phyloP scores from a whole-genome alignment of 2,888 invertebrate species.

The Mythimna albipuncta region DNA sequence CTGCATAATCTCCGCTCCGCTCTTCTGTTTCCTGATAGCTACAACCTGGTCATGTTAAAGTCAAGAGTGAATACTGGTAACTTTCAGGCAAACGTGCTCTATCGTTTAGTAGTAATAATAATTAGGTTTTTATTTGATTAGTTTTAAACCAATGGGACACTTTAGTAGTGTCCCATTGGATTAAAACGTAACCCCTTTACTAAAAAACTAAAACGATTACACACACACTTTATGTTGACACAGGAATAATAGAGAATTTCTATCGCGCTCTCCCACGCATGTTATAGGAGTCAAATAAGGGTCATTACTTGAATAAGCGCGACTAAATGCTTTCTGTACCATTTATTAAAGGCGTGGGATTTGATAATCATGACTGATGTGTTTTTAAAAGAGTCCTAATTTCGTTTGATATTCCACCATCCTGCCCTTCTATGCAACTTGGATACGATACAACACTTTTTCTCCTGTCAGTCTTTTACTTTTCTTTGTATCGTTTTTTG shows the following conservation, averaged over 20 bases:
- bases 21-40: too few species aligned
- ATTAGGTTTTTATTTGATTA: neutral
- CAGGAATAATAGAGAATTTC: constrained; percentile 22
- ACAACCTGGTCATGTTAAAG: too few species aligned
- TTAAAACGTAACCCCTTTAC: neutral
- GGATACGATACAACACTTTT: neutral
- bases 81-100: too few species aligned
- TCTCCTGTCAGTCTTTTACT: neutral
- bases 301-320: constrained; percentile 44
- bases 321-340: constrained; percentile 43
- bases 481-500: neutral
- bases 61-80: too few species aligned
- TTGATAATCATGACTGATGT: constrained; percentile 31
- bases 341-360: constrained; percentile 25
- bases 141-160: too few species aligned
- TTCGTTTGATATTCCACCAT: neutral
- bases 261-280: constrained; percentile 28
- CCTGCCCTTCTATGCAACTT: neutral
- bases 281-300: constrained; percentile 56
- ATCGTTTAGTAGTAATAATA: neutral
- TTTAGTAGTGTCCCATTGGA: neutral
- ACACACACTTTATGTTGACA: constrained; percentile 4
- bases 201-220: neutral
- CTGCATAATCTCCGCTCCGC: neutral
- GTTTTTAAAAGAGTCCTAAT: constrained; percentile 29